phyloP scores from a whole-genome alignment of 2,888 invertebrate genomes.

The Spialia ferax region DNA sequence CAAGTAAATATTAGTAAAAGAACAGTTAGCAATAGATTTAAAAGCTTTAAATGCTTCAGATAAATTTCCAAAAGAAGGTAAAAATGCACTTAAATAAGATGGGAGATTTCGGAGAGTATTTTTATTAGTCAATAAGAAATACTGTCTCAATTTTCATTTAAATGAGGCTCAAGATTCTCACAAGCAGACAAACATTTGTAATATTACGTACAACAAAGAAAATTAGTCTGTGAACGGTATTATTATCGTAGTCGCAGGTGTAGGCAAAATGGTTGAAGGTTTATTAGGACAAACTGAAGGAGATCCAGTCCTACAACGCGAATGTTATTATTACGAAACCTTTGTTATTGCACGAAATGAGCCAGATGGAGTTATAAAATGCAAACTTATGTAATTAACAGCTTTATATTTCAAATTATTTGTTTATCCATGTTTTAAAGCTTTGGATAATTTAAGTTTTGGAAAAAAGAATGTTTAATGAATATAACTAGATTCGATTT shows the following conservation, averaged over 20 bases:
- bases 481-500: no score
- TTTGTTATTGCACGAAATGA: constrained; percentile 30
- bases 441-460: not conserved
- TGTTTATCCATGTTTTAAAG: not conserved
- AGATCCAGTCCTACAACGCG: constrained; percentile 33
- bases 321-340: constrained; percentile 38
- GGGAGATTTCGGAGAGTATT: no score
- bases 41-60: no score
- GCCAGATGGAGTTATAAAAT: constrained; percentile 1
- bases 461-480: no score
- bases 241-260: constrained; percentile 27
- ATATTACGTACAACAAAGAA: constrained; percentile 15
- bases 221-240: constrained; percentile 25
- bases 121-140: no score
- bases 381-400: not conserved
- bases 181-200: not conserved
- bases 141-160: not conserved
- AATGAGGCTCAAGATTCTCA: not conserved
- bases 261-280: constrained; percentile 33
- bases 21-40: no score
- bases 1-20: no score
- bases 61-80: no score
- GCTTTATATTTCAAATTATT: not conserved
- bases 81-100: no score
- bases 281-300: constrained; percentile 35